Evolutionary conservation across 2,797 vertebrate species (phyloP).

Genomic region (Schizopygopsis malacanthus): DNA sequence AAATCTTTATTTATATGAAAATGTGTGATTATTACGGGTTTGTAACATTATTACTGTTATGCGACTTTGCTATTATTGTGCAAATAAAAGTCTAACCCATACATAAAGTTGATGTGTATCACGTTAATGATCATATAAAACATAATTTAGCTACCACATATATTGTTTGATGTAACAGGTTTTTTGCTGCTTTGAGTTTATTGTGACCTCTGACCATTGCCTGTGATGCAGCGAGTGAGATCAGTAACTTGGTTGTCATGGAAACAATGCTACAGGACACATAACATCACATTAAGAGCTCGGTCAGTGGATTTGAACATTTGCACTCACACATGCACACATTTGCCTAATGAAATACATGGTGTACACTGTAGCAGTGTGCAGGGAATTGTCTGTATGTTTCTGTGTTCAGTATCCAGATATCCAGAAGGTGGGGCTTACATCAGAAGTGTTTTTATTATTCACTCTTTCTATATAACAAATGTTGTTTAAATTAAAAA

Average conservation of each 20-base stretch:
- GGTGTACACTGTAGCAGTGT: neutral
- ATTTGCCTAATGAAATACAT: neutral
- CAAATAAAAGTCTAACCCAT: neutral
- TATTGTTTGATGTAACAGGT: neutral
- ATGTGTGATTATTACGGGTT: neutral
- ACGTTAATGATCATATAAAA: neutral
- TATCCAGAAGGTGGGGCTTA: too few species aligned
- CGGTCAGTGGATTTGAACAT: neutral
- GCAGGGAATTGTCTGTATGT: neutral
- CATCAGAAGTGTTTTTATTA: neutral
- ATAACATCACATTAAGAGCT: neutral
- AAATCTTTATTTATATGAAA: neutral
- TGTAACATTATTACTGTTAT: too few species aligned
- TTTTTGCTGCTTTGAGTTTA: conserved; percentile 2
- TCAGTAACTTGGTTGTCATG: conserved; percentile 14
- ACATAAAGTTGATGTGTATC: neutral
- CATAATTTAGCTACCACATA: too few species aligned
- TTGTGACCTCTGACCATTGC: neutral
- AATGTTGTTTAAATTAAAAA: neutral
- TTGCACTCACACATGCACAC: neutral
- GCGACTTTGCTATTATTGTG: neutral
- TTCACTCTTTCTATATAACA: neutral
- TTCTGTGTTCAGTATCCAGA: neutral
- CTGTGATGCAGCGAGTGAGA: neutral
- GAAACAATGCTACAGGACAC: conserved; percentile 11